Evolutionary conservation across 2,888 invertebrate genomes (phyloP), one percentile per base, ranked within the genome.

Genomic region (Pimpla rufipes): DNA sequence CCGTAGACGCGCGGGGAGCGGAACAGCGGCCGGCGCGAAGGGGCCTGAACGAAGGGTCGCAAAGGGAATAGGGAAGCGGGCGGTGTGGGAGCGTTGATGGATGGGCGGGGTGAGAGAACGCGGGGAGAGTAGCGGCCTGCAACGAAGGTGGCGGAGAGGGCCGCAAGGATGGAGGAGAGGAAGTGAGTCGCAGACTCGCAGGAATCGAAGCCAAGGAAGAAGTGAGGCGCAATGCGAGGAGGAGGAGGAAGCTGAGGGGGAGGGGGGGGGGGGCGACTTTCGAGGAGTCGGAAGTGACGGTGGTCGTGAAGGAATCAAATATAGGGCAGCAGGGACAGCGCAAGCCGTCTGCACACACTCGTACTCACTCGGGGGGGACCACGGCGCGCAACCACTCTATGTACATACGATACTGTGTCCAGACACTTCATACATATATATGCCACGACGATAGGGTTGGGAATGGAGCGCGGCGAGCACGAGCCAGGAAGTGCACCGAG

Each of bases 201-300:
- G 71, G 45, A n/a, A 4, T 47, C 45, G 29, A 45, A 45, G 29
- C 29, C 8, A n/a, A 52, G 77, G 42, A 66, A 29, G 50, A 68
- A 21, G 45, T 23, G 66, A 73, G 55, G 52, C 29, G 23, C 8
- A 35, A 8, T 11, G 11, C 7, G n/a, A 11, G 8, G 13, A n/a
- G 59, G 23, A 29, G 13, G 66, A 66, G 50, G 29, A 76, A 40
- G n/a, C 29, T 18, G 29, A 29, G 29, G 29, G 29, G 29, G 5
- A 29, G 5, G 29, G 13, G 47, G 50, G 21, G n/a, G 11, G 18
- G 1, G 52, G 66, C 64, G 79, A 70, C 75, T 71, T 70, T 83
- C 71, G 66, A 83, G 79, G 66, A 79, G 79, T 62, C 79, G 83
- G 83, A 83, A 79, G 79, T 83, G 83, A 83, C 62, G 78, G 82